Percentiles rank a stretch among this genome's conserved stretches.
These are phyloP conservation scores for Eupithecia exiguata DNA, from an alignment of 2,888 invertebrate genomes.

Conservation along the genomic window DNA sequence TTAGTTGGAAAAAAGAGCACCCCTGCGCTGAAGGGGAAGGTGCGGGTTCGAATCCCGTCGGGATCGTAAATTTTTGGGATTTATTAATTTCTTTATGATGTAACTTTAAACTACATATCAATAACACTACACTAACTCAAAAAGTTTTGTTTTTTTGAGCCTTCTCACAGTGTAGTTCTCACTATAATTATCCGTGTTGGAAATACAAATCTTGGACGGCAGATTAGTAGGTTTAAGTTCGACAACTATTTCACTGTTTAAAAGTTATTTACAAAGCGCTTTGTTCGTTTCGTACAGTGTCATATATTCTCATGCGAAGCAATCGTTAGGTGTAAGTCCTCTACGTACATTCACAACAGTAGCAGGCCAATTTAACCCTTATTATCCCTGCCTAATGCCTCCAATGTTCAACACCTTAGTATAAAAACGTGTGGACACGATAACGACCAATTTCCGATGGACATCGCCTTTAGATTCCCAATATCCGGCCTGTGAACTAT, in stretches of 20 bases:
- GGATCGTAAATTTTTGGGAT: too few relatives aligned
- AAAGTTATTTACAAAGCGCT: not conserved
- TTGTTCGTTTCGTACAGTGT: not conserved
- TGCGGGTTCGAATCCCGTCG: too few relatives aligned
- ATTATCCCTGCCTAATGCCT: slow-evolving; percentile 17
- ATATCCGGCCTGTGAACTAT: slow-evolving; percentile 40
- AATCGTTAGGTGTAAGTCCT: not conserved
- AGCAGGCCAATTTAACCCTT: slow-evolving; percentile 6
- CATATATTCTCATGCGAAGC: not conserved
- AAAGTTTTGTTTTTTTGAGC: too few relatives aligned
- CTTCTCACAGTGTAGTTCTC: too few relatives aligned
- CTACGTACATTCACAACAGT: not conserved
- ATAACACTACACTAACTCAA: too few relatives aligned
- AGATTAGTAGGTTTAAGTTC: too few relatives aligned
- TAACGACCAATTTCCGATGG: slow-evolving; percentile 51
- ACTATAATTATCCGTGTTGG: too few relatives aligned
- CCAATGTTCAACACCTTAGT: slow-evolving; percentile 31
- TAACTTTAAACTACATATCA: too few relatives aligned
- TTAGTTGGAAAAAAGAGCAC: too few relatives aligned
- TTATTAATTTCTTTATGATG: too few relatives aligned
- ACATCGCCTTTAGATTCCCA: slow-evolving; percentile 44
- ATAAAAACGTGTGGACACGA: slow-evolving; percentile 38
- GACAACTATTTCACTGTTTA: not conserved
- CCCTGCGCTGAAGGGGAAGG: too few relatives aligned
- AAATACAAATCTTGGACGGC: too few relatives aligned